These are phyloP conservation scores for Leontocebus nigricollis DNA, from an alignment of 2,797 vertebrate species.

Conservation along the genomic window DNA sequence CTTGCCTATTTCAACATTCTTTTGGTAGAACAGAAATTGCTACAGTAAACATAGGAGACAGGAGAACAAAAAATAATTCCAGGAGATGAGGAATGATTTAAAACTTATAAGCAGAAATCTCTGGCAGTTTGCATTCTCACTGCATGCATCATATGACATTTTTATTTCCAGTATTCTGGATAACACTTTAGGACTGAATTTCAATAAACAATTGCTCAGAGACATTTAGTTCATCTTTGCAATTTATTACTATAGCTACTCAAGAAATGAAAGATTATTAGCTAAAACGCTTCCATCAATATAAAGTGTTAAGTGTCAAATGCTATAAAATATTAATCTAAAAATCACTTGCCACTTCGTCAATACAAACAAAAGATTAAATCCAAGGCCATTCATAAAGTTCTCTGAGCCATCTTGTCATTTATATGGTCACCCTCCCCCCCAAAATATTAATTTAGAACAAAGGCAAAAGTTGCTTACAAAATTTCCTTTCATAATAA, in stretches of 20 bases:
- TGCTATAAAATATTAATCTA: constrained; percentile 68
- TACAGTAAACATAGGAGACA: constrained; percentile 78
- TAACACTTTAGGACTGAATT: constrained; percentile 69
- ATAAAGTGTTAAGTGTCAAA: constrained; percentile 61
- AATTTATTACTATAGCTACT: constrained; percentile 75
- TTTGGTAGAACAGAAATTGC: constrained; percentile 78
- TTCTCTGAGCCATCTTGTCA: constrained; percentile 13
- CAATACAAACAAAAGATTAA: constrained; percentile 51
- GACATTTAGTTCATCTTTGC: constrained; percentile 70
- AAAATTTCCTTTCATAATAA: constrained; percentile 70
- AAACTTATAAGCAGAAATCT: constrained; percentile 81
- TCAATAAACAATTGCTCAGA: constrained; percentile 79
- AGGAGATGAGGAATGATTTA: constrained; percentile 82
- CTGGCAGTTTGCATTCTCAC: constrained; percentile 76
- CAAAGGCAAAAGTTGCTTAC: constrained; percentile 58
- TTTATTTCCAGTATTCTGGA: constrained; percentile 71
- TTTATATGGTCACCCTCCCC: background rate
- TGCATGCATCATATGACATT: constrained; percentile 60
- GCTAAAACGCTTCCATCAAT: constrained; percentile 62
- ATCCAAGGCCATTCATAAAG: constrained; percentile 29
- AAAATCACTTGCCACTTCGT: constrained; percentile 60
- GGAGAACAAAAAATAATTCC: constrained; percentile 79
- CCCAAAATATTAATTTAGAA: constrained; percentile 33
- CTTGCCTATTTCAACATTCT: constrained; percentile 74
- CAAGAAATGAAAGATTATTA: constrained; percentile 72